Base-by-base conservation (phyloP, 2,797 vertebrate genomes). In the Megalops cyprinoides region DNA sequence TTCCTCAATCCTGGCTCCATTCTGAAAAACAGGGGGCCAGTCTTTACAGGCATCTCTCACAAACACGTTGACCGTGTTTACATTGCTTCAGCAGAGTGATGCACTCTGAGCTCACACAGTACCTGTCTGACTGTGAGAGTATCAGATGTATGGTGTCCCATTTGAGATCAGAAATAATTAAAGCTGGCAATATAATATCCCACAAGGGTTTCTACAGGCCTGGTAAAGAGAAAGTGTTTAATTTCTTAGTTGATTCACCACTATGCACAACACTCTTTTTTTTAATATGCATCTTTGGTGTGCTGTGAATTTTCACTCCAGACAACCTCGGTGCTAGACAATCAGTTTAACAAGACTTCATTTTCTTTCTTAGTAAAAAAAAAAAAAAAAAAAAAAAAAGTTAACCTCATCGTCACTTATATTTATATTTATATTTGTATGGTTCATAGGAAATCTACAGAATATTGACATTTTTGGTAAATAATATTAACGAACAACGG, bases 1-100 rank as follows among this genome's bases (percentile, higher is more conserved):
- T 86, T 92, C 55, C 92, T 75, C 37, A 74, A 82, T 34, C 85
- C 80, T 1, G 90, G 88, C 5, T 87, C 81, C 84, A 91, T 78
- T 48, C 92, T 94, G 81, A 49, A 81, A 78, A 86, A 34, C 62
- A 87, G 8, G 44, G 28, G 14, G 23, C 25, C n/a, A 1, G 48
- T 20, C 9, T 25, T 0, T 4, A 55, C 20, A 12, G 18, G 15
- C 46, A 56, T 4, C 18, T 56, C 4, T 8, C 31, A 14, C 34
- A 28, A 37, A 76, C 6, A 31, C n/a, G 23, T 25, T 37, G 46
- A 37, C 8, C 28, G n/a, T n/a, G n/a, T 31, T n/a, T 3, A 3
- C 51, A 9, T 8, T 5, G 25, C 44, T 12, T 34, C 8, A 20
- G 28, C 48, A 31, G 28, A n/a, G n/a, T n/a, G n/a, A n/a, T 78